Conservation (phyloP, 2,888 invertebrate species). For the Aspidiotus rigidus region DNA sequence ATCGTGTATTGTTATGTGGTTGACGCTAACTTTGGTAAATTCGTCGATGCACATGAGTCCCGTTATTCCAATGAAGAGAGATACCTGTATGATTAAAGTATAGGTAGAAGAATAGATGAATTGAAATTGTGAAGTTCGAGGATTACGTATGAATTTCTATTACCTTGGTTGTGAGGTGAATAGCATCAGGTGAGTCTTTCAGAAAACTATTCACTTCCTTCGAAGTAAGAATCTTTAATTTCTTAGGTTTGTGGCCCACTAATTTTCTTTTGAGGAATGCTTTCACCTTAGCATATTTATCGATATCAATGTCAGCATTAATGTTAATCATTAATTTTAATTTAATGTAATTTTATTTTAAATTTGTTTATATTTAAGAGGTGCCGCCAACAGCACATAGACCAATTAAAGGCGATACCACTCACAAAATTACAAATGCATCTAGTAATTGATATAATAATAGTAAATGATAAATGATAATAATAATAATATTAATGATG, state of each 20-base stretch:
- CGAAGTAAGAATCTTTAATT: not conserved
- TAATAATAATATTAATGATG: no score
- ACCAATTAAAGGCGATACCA: no score
- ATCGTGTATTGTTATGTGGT: not conserved
- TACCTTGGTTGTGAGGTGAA: not conserved
- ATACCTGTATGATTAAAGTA: not conserved
- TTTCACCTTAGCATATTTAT: not conserved
- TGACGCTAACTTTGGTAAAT: not conserved
- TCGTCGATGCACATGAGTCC: not conserved
- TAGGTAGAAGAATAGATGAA: not conserved
- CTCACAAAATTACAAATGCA: no score
- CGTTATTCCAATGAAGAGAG: not conserved
- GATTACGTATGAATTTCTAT: not conserved
- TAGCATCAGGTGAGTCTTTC: not conserved
- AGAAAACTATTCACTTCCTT: not conserved
- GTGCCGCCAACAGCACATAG: no score
- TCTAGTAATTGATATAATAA: no score
- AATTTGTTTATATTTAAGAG: no score
- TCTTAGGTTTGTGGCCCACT: slow-evolving; percentile 1
- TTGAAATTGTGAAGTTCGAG: not conserved
- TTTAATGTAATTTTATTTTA: no score
- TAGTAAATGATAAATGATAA: no score
- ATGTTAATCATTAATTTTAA: no score
- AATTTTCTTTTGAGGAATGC: not conserved
- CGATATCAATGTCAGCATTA: not conserved